A percentile compares a stretch with the other conserved stretches of the same genome.
Evolutionary conservation across 2,888 invertebrate genomes (phyloP).

Genomic region (Sinotaia quadrata): DNA sequence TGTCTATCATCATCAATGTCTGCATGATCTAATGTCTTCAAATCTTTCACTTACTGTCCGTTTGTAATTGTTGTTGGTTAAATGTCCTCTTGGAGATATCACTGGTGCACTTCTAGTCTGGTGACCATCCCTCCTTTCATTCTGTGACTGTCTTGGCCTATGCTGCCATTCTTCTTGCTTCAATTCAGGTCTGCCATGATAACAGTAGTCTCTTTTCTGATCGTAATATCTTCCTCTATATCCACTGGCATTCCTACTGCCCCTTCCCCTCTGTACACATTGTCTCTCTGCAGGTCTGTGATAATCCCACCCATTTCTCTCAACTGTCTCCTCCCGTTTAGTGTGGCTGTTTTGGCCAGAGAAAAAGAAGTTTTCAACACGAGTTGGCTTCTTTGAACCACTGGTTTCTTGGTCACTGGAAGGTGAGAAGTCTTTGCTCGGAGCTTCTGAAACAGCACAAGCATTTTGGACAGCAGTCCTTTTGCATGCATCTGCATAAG

Average conservation of each 20-base stretch:
- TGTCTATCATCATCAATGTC: too few species aligned
- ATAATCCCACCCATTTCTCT: neutral
- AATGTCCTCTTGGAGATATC: neutral
- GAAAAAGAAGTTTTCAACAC: neutral
- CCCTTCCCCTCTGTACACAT: neutral
- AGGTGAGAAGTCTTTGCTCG: neutral
- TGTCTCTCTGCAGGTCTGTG: neutral
- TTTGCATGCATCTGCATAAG: slow-evolving; percentile 56
- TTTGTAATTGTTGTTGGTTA: neutral
- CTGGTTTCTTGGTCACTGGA: neutral
- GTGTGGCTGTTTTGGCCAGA: neutral
- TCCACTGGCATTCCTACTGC: neutral
- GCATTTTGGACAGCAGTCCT: slow-evolving; percentile 6
- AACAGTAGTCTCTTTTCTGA: slow-evolving; percentile 15
- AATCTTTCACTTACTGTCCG: slow-evolving; percentile 24
- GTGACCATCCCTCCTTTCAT: too few species aligned
- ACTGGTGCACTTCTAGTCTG: slow-evolving; percentile 10
- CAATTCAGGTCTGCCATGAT: neutral
- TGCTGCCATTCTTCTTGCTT: neutral
- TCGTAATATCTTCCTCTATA: slow-evolving; percentile 8
- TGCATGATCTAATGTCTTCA: too few species aligned
- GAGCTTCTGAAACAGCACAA: neutral
- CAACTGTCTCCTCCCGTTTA: neutral
- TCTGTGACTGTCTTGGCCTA: slow-evolving; percentile 5
- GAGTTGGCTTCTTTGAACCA: neutral